phyloP scores from a whole-genome alignment of 2,888 invertebrate genomes.

The Cabera pusaria region DNA sequence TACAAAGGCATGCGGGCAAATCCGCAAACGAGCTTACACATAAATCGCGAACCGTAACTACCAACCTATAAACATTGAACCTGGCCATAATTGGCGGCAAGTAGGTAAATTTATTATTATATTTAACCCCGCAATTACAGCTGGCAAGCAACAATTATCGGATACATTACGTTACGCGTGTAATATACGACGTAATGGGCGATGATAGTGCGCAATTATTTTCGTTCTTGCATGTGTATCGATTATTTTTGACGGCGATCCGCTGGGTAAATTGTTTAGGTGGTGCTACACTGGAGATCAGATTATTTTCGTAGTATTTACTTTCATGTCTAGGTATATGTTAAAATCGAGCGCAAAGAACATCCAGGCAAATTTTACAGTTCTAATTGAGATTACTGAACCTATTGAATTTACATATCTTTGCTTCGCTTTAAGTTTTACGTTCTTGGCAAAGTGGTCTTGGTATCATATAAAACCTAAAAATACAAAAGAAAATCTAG shows the following conservation, averaged over 20 bases:
- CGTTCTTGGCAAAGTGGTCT: too few relatives aligned
- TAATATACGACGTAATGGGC: constrained; percentile 62
- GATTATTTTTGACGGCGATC: constrained; percentile 34
- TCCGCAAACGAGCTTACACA: too few relatives aligned
- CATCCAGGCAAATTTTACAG: too few relatives aligned
- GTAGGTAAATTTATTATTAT: constrained; percentile 39
- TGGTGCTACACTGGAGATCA: constrained; percentile 6
- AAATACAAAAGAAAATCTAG: too few relatives aligned
- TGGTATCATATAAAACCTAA: too few relatives aligned
- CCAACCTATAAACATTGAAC: constrained; percentile 25
- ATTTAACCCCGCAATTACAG: constrained; percentile 38
- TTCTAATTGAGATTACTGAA: too few relatives aligned
- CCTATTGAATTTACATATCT: too few relatives aligned
- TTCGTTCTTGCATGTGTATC: constrained; percentile 50
- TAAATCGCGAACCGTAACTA: constrained; percentile 17
- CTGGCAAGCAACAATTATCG: constrained; percentile 22
- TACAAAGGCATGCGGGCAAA: too few relatives aligned
- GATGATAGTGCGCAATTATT: constrained; percentile 63
- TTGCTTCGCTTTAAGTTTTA: too few relatives aligned
- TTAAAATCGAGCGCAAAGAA: too few relatives aligned
- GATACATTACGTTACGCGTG: constrained; percentile 50
- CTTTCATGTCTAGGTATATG: too few relatives aligned
- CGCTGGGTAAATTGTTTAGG: constrained; percentile 19
- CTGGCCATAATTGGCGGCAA: constrained; percentile 30
- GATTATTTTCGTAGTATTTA: too few relatives aligned